Percentiles rank a stretch among this genome's conserved stretches.
These are phyloP conservation scores for Chiloscyllium punctatum DNA, from an alignment of 2,797 vertebrate species.

Conservation along the genomic window DNA sequence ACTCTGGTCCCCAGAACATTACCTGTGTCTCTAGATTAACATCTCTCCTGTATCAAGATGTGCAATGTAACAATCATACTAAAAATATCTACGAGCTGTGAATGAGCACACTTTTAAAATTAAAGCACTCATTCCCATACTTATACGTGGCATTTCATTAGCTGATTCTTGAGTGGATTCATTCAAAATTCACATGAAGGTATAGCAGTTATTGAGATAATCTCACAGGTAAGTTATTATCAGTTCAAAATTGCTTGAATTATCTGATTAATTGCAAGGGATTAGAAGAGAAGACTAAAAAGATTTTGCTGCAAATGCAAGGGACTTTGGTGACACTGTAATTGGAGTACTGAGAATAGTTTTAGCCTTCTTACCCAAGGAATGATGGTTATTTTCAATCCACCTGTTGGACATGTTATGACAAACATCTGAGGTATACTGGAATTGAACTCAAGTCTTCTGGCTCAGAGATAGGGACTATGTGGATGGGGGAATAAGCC, in stretches of 20 bases:
- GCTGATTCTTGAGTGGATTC: not conserved
- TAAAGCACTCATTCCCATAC: not conserved
- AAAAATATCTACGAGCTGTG: not conserved
- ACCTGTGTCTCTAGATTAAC: too few relatives aligned
- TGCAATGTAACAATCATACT: not conserved
- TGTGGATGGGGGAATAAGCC: not conserved
- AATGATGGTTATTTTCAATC: not conserved
- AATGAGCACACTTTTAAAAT: not conserved
- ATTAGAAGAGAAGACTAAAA: not conserved
- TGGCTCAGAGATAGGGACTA: too few relatives aligned
- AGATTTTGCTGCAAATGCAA: not conserved
- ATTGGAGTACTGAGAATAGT: not conserved
- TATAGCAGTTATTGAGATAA: not conserved
- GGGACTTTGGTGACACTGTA: not conserved
- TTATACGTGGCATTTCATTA: not conserved
- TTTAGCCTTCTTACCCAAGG: not conserved
- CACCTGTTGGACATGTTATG: too few relatives aligned
- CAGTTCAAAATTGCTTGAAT: not conserved
- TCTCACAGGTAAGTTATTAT: not conserved
- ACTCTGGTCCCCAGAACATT: too few relatives aligned
- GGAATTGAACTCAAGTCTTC: too few relatives aligned
- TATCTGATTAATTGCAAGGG: not conserved
- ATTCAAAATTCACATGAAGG: not conserved
- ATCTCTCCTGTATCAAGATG: too few relatives aligned
- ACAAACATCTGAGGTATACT: too few relatives aligned